Conservation (phyloP, 2,113 vertebrate genomes). For the Gallinago paraguaiae region DNA sequence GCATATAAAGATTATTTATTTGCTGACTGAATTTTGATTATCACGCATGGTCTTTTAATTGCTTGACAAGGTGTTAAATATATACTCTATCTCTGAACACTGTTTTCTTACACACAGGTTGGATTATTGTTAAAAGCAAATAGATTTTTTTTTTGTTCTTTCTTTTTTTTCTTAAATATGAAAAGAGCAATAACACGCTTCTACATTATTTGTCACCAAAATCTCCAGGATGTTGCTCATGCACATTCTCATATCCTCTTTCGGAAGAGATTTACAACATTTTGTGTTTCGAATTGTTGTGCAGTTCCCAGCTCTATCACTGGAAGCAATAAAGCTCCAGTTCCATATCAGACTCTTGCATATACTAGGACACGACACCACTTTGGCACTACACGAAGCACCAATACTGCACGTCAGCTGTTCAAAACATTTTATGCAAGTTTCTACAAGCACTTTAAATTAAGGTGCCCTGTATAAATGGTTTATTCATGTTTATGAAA, state of each 20-base stretch:
- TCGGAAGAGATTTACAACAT: not conserved
- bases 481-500: slow-evolving; percentile 54
- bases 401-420: not conserved
- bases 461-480: slow-evolving; percentile 11
- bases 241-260: not conserved
- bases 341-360: not conserved
- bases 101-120: not conserved
- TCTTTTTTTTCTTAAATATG: not conserved
- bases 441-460: slow-evolving; percentile 46
- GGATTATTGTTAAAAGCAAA: not conserved
- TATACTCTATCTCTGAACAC: not conserved
- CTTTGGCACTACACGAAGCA: not conserved
- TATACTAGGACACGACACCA: slow-evolving; percentile 10
- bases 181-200: not conserved
- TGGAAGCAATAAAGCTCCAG: slow-evolving; percentile 42
- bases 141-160: not conserved
- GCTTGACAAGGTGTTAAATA: not conserved
- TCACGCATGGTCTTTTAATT: not conserved
- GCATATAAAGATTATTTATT: not conserved
- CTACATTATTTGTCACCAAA: not conserved
- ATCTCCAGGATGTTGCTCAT: not conserved
- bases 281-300: not conserved
- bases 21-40: slow-evolving; percentile 10
- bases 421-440: slow-evolving; percentile 29
- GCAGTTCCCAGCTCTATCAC: slow-evolving; percentile 20